Evolutionary conservation across 2,888 invertebrate genomes (phyloP).

Genomic region (Clunio marinus): DNA sequence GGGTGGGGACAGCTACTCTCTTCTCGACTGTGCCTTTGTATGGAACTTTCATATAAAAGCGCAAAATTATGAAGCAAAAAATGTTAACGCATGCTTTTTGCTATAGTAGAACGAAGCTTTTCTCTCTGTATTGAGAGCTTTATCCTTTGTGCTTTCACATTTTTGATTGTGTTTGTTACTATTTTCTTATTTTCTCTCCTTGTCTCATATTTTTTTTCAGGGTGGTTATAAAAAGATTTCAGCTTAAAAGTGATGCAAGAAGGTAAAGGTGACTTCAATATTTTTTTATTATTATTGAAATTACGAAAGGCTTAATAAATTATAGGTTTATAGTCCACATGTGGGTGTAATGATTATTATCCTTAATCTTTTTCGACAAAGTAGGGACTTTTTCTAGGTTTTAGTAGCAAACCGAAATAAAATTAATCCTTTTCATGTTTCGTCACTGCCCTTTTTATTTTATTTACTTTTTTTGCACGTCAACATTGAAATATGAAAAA

Average conservation of each 20-base stretch:
- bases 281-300: constrained; percentile 6
- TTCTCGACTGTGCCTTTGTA: constrained; percentile 14
- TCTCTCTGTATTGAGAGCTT: constrained; percentile 23
- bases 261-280: constrained; percentile 14
- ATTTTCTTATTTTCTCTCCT: constrained; percentile 9
- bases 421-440: not conserved
- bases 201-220: constrained; percentile 17
- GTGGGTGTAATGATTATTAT: not conserved
- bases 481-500: not conserved
- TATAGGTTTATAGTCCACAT: too few relatives aligned
- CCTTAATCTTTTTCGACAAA: not conserved
- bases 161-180: constrained; percentile 3
- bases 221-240: constrained; percentile 37
- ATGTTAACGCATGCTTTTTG: constrained; percentile 39
- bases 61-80: constrained; percentile 31
- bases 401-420: too few relatives aligned
- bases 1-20: constrained; percentile 37
- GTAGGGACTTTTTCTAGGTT: not conserved
- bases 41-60: constrained; percentile 31
- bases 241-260: constrained; percentile 22
- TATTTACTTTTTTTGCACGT: not conserved
- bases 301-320: not conserved
- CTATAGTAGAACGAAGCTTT: constrained; percentile 31
- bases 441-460: not conserved
- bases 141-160: not conserved